phyloP scores from a whole-genome alignment of 2,888 invertebrate genomes.

The Lottia gigantea region DNA sequence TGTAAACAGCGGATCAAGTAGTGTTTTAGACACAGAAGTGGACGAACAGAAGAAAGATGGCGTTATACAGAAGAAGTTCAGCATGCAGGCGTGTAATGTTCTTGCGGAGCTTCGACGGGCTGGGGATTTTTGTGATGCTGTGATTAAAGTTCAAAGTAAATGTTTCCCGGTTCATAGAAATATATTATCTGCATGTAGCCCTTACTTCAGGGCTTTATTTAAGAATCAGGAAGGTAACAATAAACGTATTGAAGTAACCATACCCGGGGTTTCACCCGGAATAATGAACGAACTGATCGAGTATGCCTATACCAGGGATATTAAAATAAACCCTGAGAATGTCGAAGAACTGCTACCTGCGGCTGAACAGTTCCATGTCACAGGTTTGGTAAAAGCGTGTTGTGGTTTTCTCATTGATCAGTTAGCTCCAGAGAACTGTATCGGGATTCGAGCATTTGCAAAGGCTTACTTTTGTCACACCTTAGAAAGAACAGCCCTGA shows the following conservation, averaged over 20 bases:
- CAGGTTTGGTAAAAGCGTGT: constrained; percentile 84
- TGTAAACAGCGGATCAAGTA: not conserved
- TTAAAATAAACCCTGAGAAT: constrained; percentile 81
- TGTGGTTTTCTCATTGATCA: constrained; percentile 79
- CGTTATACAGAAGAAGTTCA: constrained; percentile 76
- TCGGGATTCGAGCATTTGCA: constrained; percentile 87
- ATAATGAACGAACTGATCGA: constrained; percentile 84
- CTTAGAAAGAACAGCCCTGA: constrained; percentile 77
- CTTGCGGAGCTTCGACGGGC: constrained; percentile 83
- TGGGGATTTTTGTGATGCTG: constrained; percentile 88
- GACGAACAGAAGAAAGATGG: not conserved
- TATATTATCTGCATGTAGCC: constrained; percentile 79
- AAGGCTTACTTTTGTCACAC: constrained; percentile 80
- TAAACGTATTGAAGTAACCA: constrained; percentile 74
- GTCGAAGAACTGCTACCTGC: constrained; percentile 80
- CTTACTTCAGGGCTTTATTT: constrained; percentile 89
- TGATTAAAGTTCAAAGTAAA: constrained; percentile 80
- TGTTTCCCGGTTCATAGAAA: constrained; percentile 83
- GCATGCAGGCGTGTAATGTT: constrained; percentile 85
- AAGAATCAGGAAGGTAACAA: constrained; percentile 77
- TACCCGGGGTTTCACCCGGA: constrained; percentile 82
- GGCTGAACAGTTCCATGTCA: constrained; percentile 88
- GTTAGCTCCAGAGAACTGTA: constrained; percentile 82
- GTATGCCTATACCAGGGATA: constrained; percentile 85
- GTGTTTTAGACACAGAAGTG: not conserved